Conservation (phyloP, 2,888 invertebrate species). For the Sphinx pinastri region DNA sequence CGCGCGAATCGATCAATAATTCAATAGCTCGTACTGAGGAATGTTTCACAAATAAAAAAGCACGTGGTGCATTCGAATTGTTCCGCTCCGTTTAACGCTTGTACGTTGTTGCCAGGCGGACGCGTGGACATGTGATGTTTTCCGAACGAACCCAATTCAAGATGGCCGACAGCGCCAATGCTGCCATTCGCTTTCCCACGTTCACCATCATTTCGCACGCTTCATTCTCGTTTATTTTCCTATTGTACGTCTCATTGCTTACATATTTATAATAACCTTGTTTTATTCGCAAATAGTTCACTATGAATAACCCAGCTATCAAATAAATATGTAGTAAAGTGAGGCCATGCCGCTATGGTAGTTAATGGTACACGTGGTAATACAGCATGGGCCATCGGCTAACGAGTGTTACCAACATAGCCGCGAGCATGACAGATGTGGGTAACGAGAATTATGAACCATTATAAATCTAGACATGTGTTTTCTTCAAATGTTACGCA, state of each 20-base stretch:
- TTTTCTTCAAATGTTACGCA: conserved; percentile 48
- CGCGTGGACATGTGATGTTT: conserved; percentile 76
- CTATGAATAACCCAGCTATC: neutral
- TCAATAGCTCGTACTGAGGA: conserved; percentile 55
- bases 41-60: conserved; percentile 77
- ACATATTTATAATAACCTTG: conserved; percentile 50
- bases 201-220: conserved; percentile 68
- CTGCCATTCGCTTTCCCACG: conserved; percentile 83
- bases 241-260: conserved; percentile 64
- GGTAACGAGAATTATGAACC: conserved; percentile 50
- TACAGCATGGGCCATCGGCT: conserved; percentile 54
- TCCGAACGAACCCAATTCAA: conserved; percentile 72
- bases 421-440: conserved; percentile 60
- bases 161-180: conserved; percentile 66
- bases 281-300: conserved; percentile 11
- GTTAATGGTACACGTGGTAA: conserved; percentile 59
- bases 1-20: conserved; percentile 60
- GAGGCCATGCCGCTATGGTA: conserved; percentile 46
- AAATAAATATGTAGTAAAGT: conserved; percentile 31
- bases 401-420: conserved; percentile 62
- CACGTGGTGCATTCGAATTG: conserved; percentile 75
- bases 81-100: conserved; percentile 76
- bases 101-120: conserved; percentile 78
- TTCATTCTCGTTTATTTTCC: conserved; percentile 70
- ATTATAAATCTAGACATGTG: conserved; percentile 52